Conservation (phyloP, 2,113 vertebrate species). For the Tonatia bakeri region DNA sequence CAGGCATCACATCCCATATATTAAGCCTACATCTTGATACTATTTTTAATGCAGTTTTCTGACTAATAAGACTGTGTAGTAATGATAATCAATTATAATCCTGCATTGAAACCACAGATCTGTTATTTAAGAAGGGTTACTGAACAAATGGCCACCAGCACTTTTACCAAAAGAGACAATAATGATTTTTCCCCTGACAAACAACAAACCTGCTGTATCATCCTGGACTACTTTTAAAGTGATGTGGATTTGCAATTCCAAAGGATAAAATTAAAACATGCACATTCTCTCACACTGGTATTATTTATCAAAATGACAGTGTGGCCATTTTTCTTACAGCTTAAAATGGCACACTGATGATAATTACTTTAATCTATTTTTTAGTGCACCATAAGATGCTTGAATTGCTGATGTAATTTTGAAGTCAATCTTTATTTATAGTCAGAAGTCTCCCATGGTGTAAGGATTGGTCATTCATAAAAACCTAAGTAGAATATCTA, state of each 20-base stretch:
- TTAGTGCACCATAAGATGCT: constrained; percentile 74
- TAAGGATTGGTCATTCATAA: constrained; percentile 63
- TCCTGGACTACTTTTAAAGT: constrained; percentile 47
- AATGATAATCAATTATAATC: constrained; percentile 50
- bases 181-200: constrained; percentile 61
- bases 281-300: constrained; percentile 45
- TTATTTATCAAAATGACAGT: constrained; percentile 77
- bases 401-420: constrained; percentile 77
- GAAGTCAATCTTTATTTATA: constrained; percentile 74
- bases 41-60: constrained; percentile 28
- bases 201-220: constrained; percentile 49
- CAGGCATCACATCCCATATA: neutral
- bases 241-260: constrained; percentile 42
- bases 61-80: constrained; percentile 14
- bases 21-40: constrained; percentile 4
- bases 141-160: constrained; percentile 38
- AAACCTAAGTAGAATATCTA: constrained; percentile 50
- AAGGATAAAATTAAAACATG: constrained; percentile 71
- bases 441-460: constrained; percentile 48
- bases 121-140: constrained; percentile 56
- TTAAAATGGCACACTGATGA: constrained; percentile 75
- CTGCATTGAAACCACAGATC: constrained; percentile 4
- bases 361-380: constrained; percentile 81
- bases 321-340: constrained; percentile 72
- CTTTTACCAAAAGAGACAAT: constrained; percentile 67